Conservation (phyloP, 2,113 vertebrate species). For the Indri indri region DNA sequence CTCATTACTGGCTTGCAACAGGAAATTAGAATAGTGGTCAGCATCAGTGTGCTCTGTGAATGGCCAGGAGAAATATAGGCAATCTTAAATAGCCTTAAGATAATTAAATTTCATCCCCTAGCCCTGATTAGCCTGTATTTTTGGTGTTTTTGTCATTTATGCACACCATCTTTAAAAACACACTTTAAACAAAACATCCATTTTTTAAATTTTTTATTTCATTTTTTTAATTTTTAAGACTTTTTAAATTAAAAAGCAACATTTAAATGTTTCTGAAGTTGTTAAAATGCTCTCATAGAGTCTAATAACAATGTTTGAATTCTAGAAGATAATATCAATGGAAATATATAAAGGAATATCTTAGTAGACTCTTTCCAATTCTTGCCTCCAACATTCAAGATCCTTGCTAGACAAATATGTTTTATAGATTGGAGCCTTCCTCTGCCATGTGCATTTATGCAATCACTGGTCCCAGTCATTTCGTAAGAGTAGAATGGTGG, state of each 20-base stretch:
- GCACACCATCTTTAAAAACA: background rate
- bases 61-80: background rate
- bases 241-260: background rate
- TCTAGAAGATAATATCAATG: background rate
- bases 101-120: background rate
- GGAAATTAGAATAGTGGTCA: background rate
- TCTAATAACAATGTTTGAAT: background rate
- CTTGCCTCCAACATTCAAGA: background rate
- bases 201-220: background rate
- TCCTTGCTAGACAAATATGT: background rate
- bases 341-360: background rate
- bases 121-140: background rate
- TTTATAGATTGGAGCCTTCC: background rate
- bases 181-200: background rate
- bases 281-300: background rate
- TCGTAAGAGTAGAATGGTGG: background rate
- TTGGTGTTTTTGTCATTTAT: background rate
- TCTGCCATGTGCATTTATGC: background rate
- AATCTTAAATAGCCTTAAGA: background rate
- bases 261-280: background rate
- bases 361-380: background rate
- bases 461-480: background rate
- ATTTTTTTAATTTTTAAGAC: too few species aligned
- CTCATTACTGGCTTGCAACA: background rate
- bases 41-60: background rate